Evolutionary conservation across 23 tunicate genomes (phyloP).

Genomic region (Botrylloides violaceus): DNA sequence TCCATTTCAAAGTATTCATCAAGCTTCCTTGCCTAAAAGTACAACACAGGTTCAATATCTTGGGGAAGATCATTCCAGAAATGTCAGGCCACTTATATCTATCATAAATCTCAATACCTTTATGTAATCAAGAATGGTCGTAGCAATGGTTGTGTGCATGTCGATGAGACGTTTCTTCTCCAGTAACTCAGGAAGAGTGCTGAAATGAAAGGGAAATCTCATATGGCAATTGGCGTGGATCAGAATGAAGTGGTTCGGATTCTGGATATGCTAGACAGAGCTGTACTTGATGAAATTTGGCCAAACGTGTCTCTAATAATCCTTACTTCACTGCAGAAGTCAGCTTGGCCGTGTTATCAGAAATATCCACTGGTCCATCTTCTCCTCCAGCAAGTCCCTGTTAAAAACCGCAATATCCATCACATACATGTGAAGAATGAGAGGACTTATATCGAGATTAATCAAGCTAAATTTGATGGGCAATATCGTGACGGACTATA

Average conservation of each 20-base stretch:
- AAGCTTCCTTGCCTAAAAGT: slow-evolving; percentile 38
- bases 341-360: slow-evolving; percentile 88
- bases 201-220: neutral
- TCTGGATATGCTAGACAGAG: neutral
- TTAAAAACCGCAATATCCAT: neutral
- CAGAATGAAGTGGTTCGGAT: too few relatives aligned
- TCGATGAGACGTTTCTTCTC: slow-evolving; percentile 89
- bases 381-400: slow-evolving; percentile 73
- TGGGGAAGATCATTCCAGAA: too few relatives aligned
- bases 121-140: slow-evolving; percentile 68
- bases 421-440: too few relatives aligned
- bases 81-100: too few relatives aligned
- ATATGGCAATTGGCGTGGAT: neutral
- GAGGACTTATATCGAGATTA: too few relatives aligned
- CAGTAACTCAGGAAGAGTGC: slow-evolving; percentile 73
- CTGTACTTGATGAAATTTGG: neutral
- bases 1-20: slow-evolving; percentile 96
- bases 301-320: neutral
- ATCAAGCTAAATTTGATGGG: too few relatives aligned
- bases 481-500: too few relatives aligned
- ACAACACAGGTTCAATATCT: neutral
- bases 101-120: too few relatives aligned
- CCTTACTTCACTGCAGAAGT: slow-evolving; percentile 70
- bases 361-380: slow-evolving; percentile 78
- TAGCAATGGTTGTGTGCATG: slow-evolving; percentile 97